Base-by-base conservation (phyloP, 1,140 invertebrate genomes). In the Pseudomyrmex flavicornis region DNA sequence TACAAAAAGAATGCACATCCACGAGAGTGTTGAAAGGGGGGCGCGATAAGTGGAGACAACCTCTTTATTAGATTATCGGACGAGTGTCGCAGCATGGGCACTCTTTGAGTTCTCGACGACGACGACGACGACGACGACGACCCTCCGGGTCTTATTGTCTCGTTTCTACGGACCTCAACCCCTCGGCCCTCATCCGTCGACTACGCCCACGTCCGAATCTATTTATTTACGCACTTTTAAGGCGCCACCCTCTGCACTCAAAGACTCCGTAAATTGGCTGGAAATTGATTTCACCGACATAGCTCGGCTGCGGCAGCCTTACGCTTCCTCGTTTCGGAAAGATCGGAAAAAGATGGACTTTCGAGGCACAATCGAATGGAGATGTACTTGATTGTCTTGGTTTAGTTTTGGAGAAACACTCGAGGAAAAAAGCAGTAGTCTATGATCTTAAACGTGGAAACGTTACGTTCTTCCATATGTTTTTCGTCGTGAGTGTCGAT, bases 31-130 rank as follows among this genome's bases (percentile, higher is more conserved):
- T 17, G 7, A 79, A 76, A 77, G 35, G 54, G 83, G 75, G 83
- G 15, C 52, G 62, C 66, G 80, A 58, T 69, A 90, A 89, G 85
- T 73, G 84, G 68, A 75, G 85, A 80, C 90, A 88, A 90, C 91
- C 92, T 92, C 92, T 94, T 93, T 94, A 94, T 94, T 94, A 93
- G 93, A 94, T 94, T 94, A 94, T 89, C 89, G 90, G 91, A 91
- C 91, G 91, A 89, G 87, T 90, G 88, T 90, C 86, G 89, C 89
- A 88, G 89, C 85, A 85, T 86, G 89, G 85, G 83, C 85, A 91
- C 86, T 90, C 88, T 89, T 89, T 87, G 87, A 90, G 83, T 90
- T 91, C 80, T 82, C 83, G 84, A 58, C 76, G 63, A 35, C 35
- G 26, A 26, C 26, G 26, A 26, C 26, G 26, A 26, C 26, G 35